A percentile compares a stretch with the other conserved stretches of the same genome.
Evolutionary conservation across 1,140 invertebrate species (phyloP).

Genomic region (Ceratina australensis): DNA sequence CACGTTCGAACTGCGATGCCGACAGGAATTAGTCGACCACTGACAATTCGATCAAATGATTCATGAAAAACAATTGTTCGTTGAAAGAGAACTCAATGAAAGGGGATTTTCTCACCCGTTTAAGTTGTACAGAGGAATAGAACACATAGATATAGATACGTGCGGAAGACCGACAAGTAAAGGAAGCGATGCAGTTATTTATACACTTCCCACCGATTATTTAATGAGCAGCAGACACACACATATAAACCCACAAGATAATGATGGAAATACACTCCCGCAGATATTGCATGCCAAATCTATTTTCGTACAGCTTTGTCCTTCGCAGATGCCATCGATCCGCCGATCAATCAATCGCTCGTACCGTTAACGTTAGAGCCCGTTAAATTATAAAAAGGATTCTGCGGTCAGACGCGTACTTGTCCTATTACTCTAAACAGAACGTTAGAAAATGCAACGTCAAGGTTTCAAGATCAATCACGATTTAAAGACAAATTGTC

Average conservation of each 20-base stretch:
- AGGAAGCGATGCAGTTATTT: slow-evolving; percentile 22
- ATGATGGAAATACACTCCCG: background rate
- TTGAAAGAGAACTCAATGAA: background rate
- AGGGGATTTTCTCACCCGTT: slow-evolving; percentile 38
- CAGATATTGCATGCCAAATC: slow-evolving; percentile 23
- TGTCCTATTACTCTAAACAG: too few relatives aligned
- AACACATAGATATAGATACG: slow-evolving; percentile 26
- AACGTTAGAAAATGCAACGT: too few relatives aligned
- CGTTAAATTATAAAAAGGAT: too few relatives aligned
- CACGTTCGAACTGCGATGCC: background rate
- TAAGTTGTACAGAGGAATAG: slow-evolving; percentile 45
- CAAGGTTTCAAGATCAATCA: background rate
- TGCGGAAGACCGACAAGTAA: slow-evolving; percentile 11
- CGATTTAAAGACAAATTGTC: too few relatives aligned
- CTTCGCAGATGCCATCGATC: slow-evolving; percentile 33
- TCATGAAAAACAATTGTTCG: too few relatives aligned
- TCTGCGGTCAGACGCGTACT: too few relatives aligned
- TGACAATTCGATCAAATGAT: background rate
- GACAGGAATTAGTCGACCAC: background rate
- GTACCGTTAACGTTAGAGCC: too few relatives aligned
- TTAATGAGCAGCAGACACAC: slow-evolving; percentile 12
- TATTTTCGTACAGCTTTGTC: slow-evolving; percentile 42
- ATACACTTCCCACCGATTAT: slow-evolving; percentile 34
- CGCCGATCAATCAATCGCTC: slow-evolving; percentile 13
- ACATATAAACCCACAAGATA: background rate